These are phyloP conservation scores for Xestia sexstrigata DNA, from an alignment of 2,888 invertebrate species.

Conservation along the genomic window DNA sequence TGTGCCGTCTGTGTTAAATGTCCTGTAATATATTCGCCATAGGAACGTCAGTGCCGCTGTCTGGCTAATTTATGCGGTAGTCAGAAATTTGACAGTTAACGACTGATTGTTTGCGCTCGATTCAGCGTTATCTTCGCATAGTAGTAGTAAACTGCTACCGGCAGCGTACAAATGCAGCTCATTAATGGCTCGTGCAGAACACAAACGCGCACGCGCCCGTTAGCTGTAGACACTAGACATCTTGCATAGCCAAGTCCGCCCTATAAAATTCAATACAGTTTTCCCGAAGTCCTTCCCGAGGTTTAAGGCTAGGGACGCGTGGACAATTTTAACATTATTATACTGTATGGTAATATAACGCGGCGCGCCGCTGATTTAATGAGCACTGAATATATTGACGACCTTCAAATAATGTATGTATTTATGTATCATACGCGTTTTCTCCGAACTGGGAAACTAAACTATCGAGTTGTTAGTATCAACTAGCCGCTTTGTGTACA, in stretches of 20 bases:
- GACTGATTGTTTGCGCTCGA: slow-evolving; percentile 48
- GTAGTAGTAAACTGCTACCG: slow-evolving; percentile 6
- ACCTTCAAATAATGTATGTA: slow-evolving; percentile 58
- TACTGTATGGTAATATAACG: slow-evolving; percentile 54
- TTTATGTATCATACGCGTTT: slow-evolving; percentile 55
- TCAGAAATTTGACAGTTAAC: slow-evolving; percentile 50
- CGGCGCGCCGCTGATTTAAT: slow-evolving; percentile 55
- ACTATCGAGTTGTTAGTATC: too few relatives aligned
- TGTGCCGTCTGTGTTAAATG: slow-evolving; percentile 39
- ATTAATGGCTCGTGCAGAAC: slow-evolving; percentile 13
- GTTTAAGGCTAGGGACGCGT: slow-evolving; percentile 13
- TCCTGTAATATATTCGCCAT: slow-evolving; percentile 39
- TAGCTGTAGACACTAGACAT: slow-evolving; percentile 13
- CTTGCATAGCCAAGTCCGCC: slow-evolving; percentile 13
- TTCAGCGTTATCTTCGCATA: slow-evolving; percentile 4
- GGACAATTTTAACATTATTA: slow-evolving; percentile 37
- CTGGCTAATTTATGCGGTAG: slow-evolving; percentile 37
- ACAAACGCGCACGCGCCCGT: slow-evolving; percentile 29
- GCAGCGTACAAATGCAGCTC: slow-evolving; percentile 28
- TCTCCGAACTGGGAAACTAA: slow-evolving; percentile 51
- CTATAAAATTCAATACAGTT: slow-evolving; percentile 25
- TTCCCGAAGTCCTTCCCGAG: slow-evolving; percentile 29
- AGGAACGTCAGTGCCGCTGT: slow-evolving; percentile 24
- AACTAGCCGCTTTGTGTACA: slow-evolving; percentile 14
- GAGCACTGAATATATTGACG: slow-evolving; percentile 54